Percentiles rank a stretch among this genome's conserved stretches.
phyloP scores from a whole-genome alignment of 2,113 vertebrate genomes.

The Chrysemys picta region DNA sequence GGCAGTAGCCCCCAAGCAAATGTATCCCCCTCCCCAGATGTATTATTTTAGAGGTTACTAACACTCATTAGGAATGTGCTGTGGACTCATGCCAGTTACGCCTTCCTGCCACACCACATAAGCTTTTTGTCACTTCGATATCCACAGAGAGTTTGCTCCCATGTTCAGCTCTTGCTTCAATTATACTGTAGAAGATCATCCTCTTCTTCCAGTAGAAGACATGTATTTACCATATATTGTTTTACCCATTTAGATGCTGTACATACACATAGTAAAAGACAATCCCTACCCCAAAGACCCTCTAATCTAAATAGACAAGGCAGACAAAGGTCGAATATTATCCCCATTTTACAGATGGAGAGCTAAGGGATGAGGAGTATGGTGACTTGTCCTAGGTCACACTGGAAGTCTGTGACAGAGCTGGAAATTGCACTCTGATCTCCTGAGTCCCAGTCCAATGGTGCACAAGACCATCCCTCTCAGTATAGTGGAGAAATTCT shows the following conservation, averaged over 20 bases:
- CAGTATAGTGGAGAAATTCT: not conserved
- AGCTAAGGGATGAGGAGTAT: not conserved
- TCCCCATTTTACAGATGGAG: not conserved
- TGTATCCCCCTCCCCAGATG: not conserved
- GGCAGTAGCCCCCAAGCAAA: not conserved
- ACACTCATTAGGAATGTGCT: not conserved
- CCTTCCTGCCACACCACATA: not conserved
- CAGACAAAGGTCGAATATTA: not conserved
- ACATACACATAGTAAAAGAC: not conserved
- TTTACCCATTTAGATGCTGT: not conserved
- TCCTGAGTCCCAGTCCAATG: not conserved
- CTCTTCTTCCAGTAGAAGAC: not conserved
- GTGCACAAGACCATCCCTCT: not conserved
- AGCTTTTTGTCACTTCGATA: not conserved
- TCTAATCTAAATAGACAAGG: not conserved
- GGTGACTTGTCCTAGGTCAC: not conserved
- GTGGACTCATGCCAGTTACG: not conserved
- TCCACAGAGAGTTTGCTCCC: not conserved
- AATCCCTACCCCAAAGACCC: not conserved
- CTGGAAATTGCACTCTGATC: not conserved
- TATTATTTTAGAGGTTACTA: not conserved
- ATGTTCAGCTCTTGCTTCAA: not conserved
- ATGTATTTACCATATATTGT: not conserved
- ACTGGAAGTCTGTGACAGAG: not conserved
- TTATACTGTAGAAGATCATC: not conserved